Conservation (phyloP, 2,113 vertebrate species). For the Thymallus thymallus region DNA sequence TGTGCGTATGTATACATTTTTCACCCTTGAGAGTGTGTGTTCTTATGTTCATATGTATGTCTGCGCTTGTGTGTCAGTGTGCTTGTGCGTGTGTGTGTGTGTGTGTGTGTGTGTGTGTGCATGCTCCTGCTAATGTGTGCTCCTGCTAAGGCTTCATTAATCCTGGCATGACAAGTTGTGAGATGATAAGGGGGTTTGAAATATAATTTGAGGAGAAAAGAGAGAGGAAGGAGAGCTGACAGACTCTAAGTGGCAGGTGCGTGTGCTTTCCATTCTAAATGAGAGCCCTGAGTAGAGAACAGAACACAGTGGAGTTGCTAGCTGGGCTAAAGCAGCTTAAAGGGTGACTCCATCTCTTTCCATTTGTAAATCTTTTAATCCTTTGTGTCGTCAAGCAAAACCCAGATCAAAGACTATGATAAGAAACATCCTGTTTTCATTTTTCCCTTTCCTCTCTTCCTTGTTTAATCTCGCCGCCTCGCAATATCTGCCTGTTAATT, state of each 20-base stretch:
- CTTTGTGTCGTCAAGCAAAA: conserved; percentile 16
- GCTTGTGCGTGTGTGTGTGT: not conserved
- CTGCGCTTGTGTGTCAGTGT: too few species aligned
- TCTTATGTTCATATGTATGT: not conserved
- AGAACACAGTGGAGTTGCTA: not conserved
- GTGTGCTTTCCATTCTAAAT: not conserved
- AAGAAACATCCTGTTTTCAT: conserved; percentile 8
- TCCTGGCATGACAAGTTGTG: conserved; percentile 13
- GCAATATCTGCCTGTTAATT: not conserved
- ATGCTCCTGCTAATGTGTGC: conserved; percentile 1
- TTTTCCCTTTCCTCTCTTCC: not conserved
- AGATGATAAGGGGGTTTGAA: conserved; percentile 9
- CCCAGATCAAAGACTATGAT: conserved; percentile 30
- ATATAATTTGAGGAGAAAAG: not conserved
- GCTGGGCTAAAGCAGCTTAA: conserved; percentile 22
- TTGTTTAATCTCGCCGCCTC: not conserved
- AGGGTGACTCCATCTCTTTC: conserved; percentile 2
- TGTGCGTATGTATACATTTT: too few species aligned
- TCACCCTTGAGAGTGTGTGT: not conserved
- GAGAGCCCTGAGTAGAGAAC: not conserved
- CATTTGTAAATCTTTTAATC: conserved; percentile 9
- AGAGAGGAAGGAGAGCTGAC: conserved; percentile 4
- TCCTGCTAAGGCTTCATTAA: conserved; percentile 12
- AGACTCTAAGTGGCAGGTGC: not conserved
- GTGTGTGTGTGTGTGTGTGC: conserved; percentile 3